Conservation (phyloP, 2,113 vertebrate species). For the Scortum barcoo region DNA sequence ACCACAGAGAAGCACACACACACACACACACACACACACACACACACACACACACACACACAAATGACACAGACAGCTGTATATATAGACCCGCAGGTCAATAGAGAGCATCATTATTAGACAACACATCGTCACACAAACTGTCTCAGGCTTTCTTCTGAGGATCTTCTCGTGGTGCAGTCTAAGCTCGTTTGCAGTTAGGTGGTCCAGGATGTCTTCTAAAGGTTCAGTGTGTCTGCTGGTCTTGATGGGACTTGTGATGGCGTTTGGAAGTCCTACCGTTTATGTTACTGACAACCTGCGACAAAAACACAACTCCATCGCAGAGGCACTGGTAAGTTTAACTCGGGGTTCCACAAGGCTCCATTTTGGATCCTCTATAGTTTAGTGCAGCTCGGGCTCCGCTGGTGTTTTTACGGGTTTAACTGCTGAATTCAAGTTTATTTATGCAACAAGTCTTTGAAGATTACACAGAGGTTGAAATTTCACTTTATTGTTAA, state of each 20-base stretch:
- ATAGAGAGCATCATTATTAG: conserved; percentile 38
- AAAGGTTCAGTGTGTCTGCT: conserved; percentile 44
- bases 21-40: conserved; percentile 34
- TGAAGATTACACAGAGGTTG: neutral
- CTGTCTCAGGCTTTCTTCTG: neutral
- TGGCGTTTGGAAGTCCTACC: neutral
- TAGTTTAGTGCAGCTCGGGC: neutral
- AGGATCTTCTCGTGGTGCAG: neutral
- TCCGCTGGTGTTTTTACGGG: neutral
- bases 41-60: neutral
- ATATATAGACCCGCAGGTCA: conserved; percentile 71
- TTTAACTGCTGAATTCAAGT: neutral
- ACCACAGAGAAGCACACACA: conserved; percentile 67
- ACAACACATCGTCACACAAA: neutral
- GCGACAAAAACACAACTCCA: accelerated
- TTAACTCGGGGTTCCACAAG: conserved; percentile 28
- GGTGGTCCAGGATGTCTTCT: conserved; percentile 41
- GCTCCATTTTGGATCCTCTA: neutral
- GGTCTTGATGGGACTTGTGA: conserved; percentile 50
- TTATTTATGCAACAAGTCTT: neutral
- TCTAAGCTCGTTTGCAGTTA: neutral
- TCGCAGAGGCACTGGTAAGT: conserved; percentile 65
- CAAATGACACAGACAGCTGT: conserved; percentile 35
- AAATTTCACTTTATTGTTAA: neutral
- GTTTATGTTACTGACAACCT: accelerated